phyloP scores from a whole-genome alignment of 2,888 invertebrate genomes.

The Drosophila recens region DNA sequence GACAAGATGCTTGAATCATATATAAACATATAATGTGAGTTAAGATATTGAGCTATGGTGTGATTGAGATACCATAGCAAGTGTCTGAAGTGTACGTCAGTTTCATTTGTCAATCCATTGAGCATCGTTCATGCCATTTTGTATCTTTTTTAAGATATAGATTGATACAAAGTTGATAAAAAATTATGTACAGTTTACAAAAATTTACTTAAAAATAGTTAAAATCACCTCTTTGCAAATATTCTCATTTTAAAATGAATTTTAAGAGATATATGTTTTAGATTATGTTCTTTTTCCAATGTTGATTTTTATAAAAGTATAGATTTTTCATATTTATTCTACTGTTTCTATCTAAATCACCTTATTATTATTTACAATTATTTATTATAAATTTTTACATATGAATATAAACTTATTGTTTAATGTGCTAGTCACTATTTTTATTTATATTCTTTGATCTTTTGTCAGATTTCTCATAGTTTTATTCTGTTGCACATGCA shows the following conservation, averaged over 20 bases:
- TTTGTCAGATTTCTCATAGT: too few relatives aligned
- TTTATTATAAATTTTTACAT: too few relatives aligned
- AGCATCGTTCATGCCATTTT: slow-evolving; percentile 3
- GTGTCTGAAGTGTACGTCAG: slow-evolving; percentile 4
- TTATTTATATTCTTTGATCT: too few relatives aligned
- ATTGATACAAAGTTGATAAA: not conserved
- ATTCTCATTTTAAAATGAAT: too few relatives aligned
- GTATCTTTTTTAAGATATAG: not conserved
- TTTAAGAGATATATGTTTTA: not conserved
- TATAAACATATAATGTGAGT: slow-evolving; percentile 2
- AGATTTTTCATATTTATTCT: too few relatives aligned
- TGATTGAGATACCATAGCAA: slow-evolving; percentile 7
- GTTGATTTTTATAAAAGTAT: too few relatives aligned
- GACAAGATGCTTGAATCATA: slow-evolving; percentile 14
- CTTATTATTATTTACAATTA: too few relatives aligned
- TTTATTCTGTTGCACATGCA: not conserved
- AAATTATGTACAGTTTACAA: not conserved
- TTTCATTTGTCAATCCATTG: slow-evolving; percentile 13
- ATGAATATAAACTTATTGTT: too few relatives aligned
- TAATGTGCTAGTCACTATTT: too few relatives aligned
- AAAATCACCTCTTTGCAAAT: too few relatives aligned
- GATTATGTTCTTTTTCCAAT: not conserved
- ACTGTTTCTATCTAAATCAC: too few relatives aligned
- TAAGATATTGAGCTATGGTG: not conserved
- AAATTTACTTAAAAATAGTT: too few relatives aligned